phyloP scores from a whole-genome alignment of 2,888 invertebrate genomes.

The Meta bourneti region DNA sequence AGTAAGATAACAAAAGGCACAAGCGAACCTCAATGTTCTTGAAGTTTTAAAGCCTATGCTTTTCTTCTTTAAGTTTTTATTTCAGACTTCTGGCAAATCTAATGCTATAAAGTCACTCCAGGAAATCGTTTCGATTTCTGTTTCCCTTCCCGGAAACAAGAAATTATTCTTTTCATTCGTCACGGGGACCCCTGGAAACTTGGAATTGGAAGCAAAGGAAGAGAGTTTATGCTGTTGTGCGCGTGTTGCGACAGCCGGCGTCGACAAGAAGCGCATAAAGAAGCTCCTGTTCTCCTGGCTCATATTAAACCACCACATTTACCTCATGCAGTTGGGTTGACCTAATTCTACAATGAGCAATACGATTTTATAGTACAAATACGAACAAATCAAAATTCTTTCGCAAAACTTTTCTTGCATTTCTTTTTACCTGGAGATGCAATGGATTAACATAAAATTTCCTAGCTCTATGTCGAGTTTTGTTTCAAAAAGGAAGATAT shows the following conservation, averaged over 20 bases:
- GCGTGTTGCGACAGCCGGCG: conserved; percentile 48
- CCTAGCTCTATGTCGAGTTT: too few relatives aligned
- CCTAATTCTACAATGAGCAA: conserved; percentile 32
- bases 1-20: conserved; percentile 56
- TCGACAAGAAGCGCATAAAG: conserved; percentile 43
- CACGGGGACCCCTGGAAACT: conserved; percentile 31
- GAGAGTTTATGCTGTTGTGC: conserved; percentile 49
- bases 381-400: not conserved
- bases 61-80: conserved; percentile 69
- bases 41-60: conserved; percentile 67
- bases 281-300: conserved; percentile 8
- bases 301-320: conserved; percentile 39
- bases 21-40: conserved; percentile 29
- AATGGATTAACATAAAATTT: too few relatives aligned
- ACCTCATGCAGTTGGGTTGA: not conserved
- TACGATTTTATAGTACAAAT: conserved; percentile 1
- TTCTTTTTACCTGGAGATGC: not conserved
- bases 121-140: conserved; percentile 69
- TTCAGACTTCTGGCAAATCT: conserved; percentile 64
- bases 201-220: conserved; percentile 32
- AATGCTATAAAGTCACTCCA: conserved; percentile 64
- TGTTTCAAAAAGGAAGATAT: too few relatives aligned
- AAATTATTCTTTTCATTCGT: conserved; percentile 70
- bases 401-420: not conserved
- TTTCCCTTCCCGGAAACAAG: conserved; percentile 50